These are phyloP conservation scores for Dinomys branickii DNA, from an alignment of 2,113 vertebrate genomes.

Conservation along the genomic window DNA sequence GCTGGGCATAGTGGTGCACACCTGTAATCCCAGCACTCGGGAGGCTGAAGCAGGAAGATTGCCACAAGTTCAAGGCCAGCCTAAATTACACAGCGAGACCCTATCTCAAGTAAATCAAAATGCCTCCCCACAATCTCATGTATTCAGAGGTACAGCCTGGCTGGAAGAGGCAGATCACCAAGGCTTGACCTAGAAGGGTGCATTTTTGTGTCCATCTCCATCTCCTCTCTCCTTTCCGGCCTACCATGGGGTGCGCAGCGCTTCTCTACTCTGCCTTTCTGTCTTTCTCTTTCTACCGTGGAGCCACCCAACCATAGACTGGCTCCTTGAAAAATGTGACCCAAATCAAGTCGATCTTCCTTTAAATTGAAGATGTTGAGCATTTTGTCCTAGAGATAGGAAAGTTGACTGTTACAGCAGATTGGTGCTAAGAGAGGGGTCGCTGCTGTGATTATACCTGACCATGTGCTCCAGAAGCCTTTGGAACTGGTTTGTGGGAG, in stretches of 20 bases:
- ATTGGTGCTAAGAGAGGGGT: background rate
- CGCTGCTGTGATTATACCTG: background rate
- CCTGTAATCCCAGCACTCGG: background rate
- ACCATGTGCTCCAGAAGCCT: background rate
- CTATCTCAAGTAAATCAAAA: background rate
- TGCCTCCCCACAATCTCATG: background rate
- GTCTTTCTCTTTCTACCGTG: background rate
- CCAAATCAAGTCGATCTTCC: background rate
- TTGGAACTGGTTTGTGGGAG: background rate
- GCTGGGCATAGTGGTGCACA: background rate
- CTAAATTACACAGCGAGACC: background rate
- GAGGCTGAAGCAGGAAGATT: background rate
- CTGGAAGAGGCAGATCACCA: background rate
- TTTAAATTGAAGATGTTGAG: background rate
- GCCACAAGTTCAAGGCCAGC: background rate
- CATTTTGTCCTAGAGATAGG: no score
- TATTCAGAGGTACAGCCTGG: background rate
- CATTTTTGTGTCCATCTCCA: background rate
- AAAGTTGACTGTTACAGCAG: background rate
- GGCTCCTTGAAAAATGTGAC: background rate
- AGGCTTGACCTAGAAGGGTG: background rate
- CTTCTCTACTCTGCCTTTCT: background rate
- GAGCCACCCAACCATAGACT: background rate
- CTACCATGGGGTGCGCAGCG: background rate
- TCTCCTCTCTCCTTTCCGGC: background rate